Conservation (phyloP, 2,797 vertebrate genomes). For the Cercopithecus diana region DNA sequence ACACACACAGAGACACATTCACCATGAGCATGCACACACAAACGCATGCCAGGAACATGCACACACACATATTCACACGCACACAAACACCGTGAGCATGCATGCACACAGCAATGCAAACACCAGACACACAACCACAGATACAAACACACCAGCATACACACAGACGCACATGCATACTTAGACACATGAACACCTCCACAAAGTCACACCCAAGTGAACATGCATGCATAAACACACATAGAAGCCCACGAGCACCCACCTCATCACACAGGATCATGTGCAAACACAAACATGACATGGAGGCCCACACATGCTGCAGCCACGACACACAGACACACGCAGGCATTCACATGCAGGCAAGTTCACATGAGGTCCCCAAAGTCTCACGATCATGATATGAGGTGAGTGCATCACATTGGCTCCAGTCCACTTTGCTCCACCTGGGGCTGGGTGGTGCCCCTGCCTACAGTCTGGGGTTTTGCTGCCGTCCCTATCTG, state of each 20-base stretch:
- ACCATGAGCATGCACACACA: not conserved
- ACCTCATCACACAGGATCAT: not conserved
- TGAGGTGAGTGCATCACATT: accelerated
- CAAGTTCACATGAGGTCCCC: too few species aligned
- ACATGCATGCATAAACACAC: not conserved
- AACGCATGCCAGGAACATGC: not conserved
- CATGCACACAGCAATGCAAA: not conserved
- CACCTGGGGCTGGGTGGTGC: not conserved
- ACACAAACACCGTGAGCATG: not conserved
- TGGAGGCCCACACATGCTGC: not conserved
- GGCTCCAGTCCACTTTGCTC: not conserved
- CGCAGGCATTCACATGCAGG: not conserved
- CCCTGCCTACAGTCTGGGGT: not conserved
- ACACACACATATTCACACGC: not conserved
- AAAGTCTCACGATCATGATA: not conserved
- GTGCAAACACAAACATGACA: not conserved
- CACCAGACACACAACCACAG: not conserved
- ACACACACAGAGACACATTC: not conserved
- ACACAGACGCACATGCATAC: not conserved
- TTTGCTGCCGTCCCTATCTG: not conserved
- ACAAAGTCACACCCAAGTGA: not conserved
- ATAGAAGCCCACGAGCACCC: not conserved
- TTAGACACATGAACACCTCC: not conserved
- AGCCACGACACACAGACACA: not conserved
- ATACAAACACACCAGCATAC: not conserved